Percentiles rank a stretch among this genome's conserved stretches.
Conservation (phyloP, 2,797 vertebrate genomes). For the Semotilus atromaculatus region DNA sequence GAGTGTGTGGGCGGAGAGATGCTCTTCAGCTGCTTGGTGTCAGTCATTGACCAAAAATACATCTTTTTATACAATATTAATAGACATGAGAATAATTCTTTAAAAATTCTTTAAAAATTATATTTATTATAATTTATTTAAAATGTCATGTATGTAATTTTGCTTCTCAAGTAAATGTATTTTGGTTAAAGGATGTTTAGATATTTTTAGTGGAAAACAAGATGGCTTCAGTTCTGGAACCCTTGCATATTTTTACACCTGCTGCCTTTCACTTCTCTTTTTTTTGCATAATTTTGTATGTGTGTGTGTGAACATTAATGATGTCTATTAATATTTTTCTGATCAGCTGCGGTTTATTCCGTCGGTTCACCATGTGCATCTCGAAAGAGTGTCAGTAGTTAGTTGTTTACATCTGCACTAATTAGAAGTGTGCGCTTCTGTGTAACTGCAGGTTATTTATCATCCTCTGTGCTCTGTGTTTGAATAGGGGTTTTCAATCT, state of each 20-base stretch:
- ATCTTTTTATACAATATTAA: not conserved
- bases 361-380: not conserved
- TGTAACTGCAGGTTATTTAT: conserved; percentile 17
- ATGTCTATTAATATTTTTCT: not conserved
- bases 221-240: too few relatives aligned
- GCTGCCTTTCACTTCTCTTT: not conserved
- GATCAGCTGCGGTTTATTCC: not conserved
- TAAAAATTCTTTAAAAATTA: not conserved
- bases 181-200: not conserved
- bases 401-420: not conserved
- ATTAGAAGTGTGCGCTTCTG: not conserved
- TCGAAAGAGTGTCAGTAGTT: not conserved
- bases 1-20: not conserved
- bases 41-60: not conserved
- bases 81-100: not conserved
- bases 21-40: not conserved
- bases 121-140: not conserved
- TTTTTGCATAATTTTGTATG: not conserved
- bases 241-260: not conserved
- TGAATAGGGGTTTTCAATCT: not conserved
- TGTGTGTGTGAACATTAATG: not conserved
- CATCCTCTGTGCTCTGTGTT: not conserved
- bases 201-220: not conserved
- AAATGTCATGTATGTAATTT: not conserved
- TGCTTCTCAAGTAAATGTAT: not conserved